These are phyloP conservation scores for Troilus luridus DNA, from an alignment of 2,888 invertebrate species.

Conservation along the genomic window DNA sequence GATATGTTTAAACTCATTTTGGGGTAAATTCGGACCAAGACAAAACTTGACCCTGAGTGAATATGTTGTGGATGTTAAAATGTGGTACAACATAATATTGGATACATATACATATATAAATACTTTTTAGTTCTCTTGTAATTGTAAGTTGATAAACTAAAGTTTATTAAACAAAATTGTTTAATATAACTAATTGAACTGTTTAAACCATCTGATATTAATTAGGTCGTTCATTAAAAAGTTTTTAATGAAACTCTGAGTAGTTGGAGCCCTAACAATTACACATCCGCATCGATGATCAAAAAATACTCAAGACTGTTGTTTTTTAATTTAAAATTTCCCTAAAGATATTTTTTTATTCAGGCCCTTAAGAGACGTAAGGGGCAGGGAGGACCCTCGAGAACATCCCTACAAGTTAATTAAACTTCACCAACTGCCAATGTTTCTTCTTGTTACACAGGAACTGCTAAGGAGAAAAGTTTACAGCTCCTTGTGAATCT, in stretches of 20 bases:
- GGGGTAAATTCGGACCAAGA: too few relatives aligned
- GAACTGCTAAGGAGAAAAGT: constrained; percentile 9
- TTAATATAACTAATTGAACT: not conserved
- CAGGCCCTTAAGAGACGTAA: not conserved
- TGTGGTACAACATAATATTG: too few relatives aligned
- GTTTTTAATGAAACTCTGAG: not conserved
- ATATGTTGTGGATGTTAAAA: too few relatives aligned
- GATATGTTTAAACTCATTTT: too few relatives aligned
- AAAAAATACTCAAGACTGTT: not conserved
- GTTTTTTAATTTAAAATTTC: constrained; percentile 16
- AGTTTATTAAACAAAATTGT: not conserved
- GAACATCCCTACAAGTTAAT: constrained; percentile 17
- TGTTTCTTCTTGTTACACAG: constrained; percentile 29
- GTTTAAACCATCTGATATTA: not conserved
- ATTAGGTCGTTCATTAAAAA: constrained; percentile 13
- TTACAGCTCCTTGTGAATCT: not conserved
- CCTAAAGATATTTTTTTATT: not conserved
- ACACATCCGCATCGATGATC: not conserved
- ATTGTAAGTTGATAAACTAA: too few relatives aligned
- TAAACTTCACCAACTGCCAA: constrained; percentile 22
- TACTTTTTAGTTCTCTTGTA: too few relatives aligned
- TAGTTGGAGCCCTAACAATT: not conserved
- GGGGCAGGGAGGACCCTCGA: not conserved
- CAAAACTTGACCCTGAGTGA: too few relatives aligned
- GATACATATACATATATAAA: too few relatives aligned